Conservation (phyloP, 2,888 invertebrate genomes). For the Nemotelus pantherinus region DNA sequence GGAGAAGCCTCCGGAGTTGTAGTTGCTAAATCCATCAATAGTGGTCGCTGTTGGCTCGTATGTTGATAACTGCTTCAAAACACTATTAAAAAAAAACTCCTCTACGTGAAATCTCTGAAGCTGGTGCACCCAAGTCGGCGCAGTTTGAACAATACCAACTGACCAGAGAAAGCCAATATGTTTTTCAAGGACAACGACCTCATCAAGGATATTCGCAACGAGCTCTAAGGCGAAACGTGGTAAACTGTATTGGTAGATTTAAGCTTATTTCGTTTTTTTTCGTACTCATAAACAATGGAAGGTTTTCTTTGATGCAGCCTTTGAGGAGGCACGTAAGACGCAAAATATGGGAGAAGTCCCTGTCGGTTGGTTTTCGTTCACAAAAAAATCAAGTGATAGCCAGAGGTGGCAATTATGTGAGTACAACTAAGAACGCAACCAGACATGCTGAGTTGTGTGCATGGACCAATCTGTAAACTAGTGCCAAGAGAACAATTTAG, state of each 20-base stretch:
- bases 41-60: constrained; percentile 85
- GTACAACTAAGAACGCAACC: constrained; percentile 92
- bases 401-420: constrained; percentile 87
- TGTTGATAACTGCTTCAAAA: constrained; percentile 74
- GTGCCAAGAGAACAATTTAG: constrained; percentile 69
- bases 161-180: constrained; percentile 70
- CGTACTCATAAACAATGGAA: constrained; percentile 54
- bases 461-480: constrained; percentile 80
- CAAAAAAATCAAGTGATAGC: constrained; percentile 77
- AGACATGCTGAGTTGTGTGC: constrained; percentile 95
- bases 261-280: constrained; percentile 8
- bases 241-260: too few relatives aligned
- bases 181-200: constrained; percentile 58
- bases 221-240: too few relatives aligned
- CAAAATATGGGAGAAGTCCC: constrained; percentile 86
- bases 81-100: constrained; percentile 67
- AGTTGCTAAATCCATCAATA: constrained; percentile 75
- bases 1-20: too few relatives aligned
- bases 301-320: constrained; percentile 78
- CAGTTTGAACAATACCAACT: constrained; percentile 80
- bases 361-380: constrained; percentile 94
- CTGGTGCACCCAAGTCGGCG: constrained; percentile 86
- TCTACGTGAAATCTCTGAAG: constrained; percentile 66
- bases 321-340: constrained; percentile 81
- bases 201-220: constrained; percentile 56